Percentiles rank a stretch among this genome's conserved stretches.
Evolutionary conservation across 2,797 vertebrate species (phyloP).

Genomic region (Masticophis lateralis): DNA sequence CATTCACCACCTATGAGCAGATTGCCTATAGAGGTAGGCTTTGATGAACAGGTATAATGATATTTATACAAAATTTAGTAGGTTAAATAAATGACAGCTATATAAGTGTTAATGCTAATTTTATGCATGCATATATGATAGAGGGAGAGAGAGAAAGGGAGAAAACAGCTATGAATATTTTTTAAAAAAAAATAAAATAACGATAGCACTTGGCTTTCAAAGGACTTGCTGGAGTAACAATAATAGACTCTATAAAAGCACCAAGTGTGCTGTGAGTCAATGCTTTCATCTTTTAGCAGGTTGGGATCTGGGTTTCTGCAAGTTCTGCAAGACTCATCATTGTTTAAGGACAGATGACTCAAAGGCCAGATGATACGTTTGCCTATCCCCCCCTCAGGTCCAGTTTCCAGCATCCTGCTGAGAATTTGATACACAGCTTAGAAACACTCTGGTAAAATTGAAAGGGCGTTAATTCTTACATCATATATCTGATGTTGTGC

Average conservation of each 20-base stretch:
- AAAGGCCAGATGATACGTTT: conserved; percentile 15
- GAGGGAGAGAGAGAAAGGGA: not conserved
- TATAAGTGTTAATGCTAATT: not conserved
- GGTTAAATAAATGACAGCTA: not conserved
- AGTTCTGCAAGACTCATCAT: not conserved
- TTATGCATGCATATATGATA: not conserved
- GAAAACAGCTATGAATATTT: not conserved
- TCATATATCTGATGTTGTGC: not conserved
- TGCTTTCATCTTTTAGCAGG: not conserved
- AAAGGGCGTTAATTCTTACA: conserved; percentile 43
- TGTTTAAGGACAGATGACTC: not conserved
- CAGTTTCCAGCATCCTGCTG: conserved; percentile 24
- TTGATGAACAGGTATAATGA: not conserved
- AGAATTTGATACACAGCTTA: conserved; percentile 34
- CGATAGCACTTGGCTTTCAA: not conserved
- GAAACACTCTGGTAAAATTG: conserved; percentile 24
- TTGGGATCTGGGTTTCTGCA: not conserved
- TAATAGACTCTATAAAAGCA: not conserved
- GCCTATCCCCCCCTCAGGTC: not conserved
- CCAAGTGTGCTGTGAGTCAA: not conserved
- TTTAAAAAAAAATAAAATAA: not conserved
- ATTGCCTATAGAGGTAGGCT: not conserved
- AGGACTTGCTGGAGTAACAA: not conserved
- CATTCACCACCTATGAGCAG: not conserved
- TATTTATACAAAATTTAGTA: not conserved